Base-by-base conservation (phyloP, 2,888 invertebrate species). In the Elysia crispata region DNA sequence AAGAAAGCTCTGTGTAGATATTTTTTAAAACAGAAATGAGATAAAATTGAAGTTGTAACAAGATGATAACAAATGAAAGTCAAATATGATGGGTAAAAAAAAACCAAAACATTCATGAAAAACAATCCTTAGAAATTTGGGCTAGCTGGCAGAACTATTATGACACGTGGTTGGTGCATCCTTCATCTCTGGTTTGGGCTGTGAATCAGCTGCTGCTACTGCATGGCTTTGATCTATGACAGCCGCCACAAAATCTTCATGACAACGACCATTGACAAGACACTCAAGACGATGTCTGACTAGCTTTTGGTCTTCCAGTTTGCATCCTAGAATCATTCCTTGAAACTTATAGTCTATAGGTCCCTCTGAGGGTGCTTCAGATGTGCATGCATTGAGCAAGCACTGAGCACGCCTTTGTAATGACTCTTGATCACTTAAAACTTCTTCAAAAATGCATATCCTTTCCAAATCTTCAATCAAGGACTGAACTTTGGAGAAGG, bases 241-340 rank as follows among this genome's bases (percentile, higher is more conserved):
- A 41, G 41, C 11, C 11, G 3, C 5, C 41, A 41, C 41, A 41
- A 73, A 33, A 30, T 66, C 31, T 25, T 15, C 66, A 57, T 67
- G 79, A 33, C 54, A 74, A 1, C 49, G 13, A 0, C 79, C 74
- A n/a, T 76, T 70, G 1, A 82, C 79, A 20, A 82, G 72, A 62
- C 67, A 76, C 23, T 87, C 81, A 8, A 89, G 83, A 73, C 84
- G 83, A 60, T 83, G 84, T 18, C 86, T 73, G 30, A 87, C 82
- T 31, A 89, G 86, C 87, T 93, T 93, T 85, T 93, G 93, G 84
- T 93, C 93, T 82, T 93, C 92, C 13, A 91, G 90, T 8, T 92
- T 91, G 85, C 93, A 92, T 25, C 90, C 91, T 67, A 92, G 87
- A n/a, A 92, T 81, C 62, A 87, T 85, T 23, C 87, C 86, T 82